These are phyloP conservation scores for Aphelenchoides avenae DNA, from an alignment of 1,140 invertebrate species.

Conservation along the genomic window DNA sequence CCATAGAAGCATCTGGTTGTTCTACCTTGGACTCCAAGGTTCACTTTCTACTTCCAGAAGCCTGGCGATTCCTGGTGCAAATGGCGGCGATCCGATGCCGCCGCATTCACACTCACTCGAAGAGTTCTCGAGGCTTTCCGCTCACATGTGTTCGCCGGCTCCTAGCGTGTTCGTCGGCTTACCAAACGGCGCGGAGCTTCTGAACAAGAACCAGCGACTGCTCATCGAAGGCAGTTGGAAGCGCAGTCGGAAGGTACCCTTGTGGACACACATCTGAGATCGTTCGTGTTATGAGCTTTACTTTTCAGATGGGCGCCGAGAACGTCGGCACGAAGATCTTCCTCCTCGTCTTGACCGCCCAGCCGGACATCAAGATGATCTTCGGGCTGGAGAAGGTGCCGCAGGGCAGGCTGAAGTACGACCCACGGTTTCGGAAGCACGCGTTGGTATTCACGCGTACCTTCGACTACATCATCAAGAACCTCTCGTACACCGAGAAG, in stretches of 20 bases:
- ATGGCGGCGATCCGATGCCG: too few species aligned
- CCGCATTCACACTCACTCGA: too few species aligned
- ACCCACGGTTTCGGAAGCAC: conserved; percentile 38
- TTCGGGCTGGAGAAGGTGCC: conserved; percentile 46
- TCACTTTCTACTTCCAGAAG: too few species aligned
- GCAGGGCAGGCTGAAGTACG: conserved; percentile 31
- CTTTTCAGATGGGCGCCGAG: conserved; percentile 32
- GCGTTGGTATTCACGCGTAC: conserved; percentile 28
- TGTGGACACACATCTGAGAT: not conserved
- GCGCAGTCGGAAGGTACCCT: conserved; percentile 32
- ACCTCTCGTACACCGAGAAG: conserved; percentile 40
- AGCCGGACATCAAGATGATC: conserved; percentile 46
- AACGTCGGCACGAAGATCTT: conserved; percentile 39
- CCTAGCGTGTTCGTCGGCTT: too few species aligned
- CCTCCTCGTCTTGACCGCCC: conserved; percentile 37
- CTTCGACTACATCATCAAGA: conserved; percentile 43
- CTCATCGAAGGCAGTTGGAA: conserved; percentile 46
- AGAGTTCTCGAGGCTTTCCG: too few species aligned
- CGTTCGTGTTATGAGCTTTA: not conserved
- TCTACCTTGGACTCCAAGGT: too few species aligned
- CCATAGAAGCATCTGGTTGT: too few species aligned
- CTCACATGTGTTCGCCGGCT: too few species aligned
- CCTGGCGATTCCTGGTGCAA: too few species aligned
- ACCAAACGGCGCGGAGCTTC: too few species aligned
- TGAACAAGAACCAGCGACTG: conserved; percentile 31